phyloP scores from a whole-genome alignment of 2,888 invertebrate species.

The Fabriciana adippe region DNA sequence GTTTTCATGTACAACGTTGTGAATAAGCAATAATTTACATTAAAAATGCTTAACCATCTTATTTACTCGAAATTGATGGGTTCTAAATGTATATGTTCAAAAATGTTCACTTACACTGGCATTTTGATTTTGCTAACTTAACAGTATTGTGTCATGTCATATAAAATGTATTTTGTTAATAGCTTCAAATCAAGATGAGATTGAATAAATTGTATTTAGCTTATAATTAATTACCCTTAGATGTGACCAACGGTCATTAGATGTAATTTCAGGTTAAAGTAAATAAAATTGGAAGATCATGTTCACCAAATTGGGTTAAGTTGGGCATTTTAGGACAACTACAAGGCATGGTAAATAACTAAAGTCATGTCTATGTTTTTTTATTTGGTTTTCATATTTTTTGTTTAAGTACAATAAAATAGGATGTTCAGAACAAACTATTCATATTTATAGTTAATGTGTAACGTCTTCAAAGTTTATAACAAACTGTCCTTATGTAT shows the following conservation, averaged over 20 bases:
- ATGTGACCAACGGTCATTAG: conserved; percentile 56
- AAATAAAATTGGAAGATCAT: conserved; percentile 61
- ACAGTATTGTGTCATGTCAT: conserved; percentile 13
- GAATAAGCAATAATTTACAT: conserved; percentile 20
- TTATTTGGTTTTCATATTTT: conserved; percentile 9
- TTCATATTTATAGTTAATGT: conserved; percentile 39
- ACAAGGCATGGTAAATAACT: conserved; percentile 63
- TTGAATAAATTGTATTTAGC: conserved; percentile 37
- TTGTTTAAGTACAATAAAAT: conserved; percentile 24
- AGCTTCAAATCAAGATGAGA: conserved; percentile 21
- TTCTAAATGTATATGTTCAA: conserved; percentile 3
- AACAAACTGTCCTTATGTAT: conserved; percentile 11
- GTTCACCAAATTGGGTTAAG: conserved; percentile 68
- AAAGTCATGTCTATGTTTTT: conserved; percentile 33
- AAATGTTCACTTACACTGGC: conserved; percentile 1
- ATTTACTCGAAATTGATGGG: conserved; percentile 5
- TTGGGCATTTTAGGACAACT: conserved; percentile 68
- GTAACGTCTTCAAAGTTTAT: conserved; percentile 30
- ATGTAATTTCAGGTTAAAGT: conserved; percentile 69
- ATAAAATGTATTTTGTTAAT: conserved; percentile 7
- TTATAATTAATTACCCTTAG: conserved; percentile 56
- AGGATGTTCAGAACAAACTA: conserved; percentile 32
- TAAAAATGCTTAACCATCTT: conserved; percentile 12
- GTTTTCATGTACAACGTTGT: conserved; percentile 36
- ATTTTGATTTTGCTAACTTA: conserved; percentile 7